Conservation (phyloP, 1,140 invertebrate genomes). For the Caenorhabditis inopinata region DNA sequence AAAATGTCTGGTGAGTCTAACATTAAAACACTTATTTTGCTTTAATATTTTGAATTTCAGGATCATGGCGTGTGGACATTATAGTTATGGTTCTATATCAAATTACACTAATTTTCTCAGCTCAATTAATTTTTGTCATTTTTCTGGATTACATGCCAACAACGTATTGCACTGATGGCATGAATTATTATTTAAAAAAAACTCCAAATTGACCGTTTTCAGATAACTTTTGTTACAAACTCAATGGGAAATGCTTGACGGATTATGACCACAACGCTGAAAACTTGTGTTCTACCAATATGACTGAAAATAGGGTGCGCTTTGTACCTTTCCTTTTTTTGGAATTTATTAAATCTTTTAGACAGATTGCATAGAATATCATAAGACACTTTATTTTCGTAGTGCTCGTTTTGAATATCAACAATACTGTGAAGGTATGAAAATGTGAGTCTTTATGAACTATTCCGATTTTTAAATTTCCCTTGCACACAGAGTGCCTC, state of each 20-base stretch:
- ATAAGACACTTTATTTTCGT: not conserved
- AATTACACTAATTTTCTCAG: constrained; percentile 5
- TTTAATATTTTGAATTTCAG: not conserved
- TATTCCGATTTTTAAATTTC: not conserved
- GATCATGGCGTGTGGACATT: constrained; percentile 7
- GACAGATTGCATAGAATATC: not conserved
- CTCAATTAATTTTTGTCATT: constrained; percentile 9
- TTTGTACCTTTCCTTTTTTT: too few relatives aligned
- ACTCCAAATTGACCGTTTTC: not conserved
- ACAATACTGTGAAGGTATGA: not conserved
- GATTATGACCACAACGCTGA: not conserved
- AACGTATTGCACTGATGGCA: not conserved
- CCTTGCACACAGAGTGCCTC: not conserved
- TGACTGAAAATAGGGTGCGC: not conserved
- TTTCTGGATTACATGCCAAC: not conserved
- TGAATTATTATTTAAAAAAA: not conserved
- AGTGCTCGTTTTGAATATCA: constrained; percentile 15
- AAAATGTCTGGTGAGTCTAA: too few relatives aligned
- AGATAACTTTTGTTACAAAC: constrained; percentile 11
- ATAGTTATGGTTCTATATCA: constrained; percentile 5
- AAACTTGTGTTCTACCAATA: not conserved
- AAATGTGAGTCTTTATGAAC: not conserved
- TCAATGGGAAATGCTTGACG: not conserved
- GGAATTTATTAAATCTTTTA: not conserved
- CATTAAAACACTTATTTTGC: too few relatives aligned